Conservation (phyloP, 2,797 vertebrate species). For the Eleutherodactylus coqui region DNA sequence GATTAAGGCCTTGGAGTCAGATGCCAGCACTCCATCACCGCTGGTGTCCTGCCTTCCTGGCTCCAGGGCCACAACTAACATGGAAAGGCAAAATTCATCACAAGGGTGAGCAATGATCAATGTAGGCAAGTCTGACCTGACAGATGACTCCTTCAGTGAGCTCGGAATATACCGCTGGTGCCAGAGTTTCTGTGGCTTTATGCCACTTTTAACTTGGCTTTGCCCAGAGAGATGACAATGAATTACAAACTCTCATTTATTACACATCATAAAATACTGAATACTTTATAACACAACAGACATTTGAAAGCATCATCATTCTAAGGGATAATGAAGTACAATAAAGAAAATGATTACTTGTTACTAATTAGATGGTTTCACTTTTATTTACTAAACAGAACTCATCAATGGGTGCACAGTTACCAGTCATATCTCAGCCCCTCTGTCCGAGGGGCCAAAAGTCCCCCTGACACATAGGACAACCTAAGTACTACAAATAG, state of each 20-base stretch:
- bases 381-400: not conserved
- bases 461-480: too few species aligned
- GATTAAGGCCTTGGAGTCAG: slow-evolving; percentile 44
- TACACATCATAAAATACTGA: not conserved
- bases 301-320: not conserved
- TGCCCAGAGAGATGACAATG: not conserved
- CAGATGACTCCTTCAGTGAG: slow-evolving; percentile 71
- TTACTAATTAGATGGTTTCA: not conserved
- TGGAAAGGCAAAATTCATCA: slow-evolving; percentile 82
- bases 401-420: not conserved
- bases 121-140: slow-evolving; percentile 76
- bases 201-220: slow-evolving; percentile 38
- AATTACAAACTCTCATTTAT: not conserved
- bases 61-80: slow-evolving; percentile 79
- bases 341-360: not conserved
- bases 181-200: slow-evolving; percentile 63
- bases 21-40: slow-evolving; percentile 63
- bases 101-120: slow-evolving; percentile 74
- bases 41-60: slow-evolving; percentile 66
- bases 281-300: not conserved
- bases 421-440: not conserved
- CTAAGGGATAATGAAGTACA: not conserved
- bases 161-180: slow-evolving; percentile 70
- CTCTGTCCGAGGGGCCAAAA: too few species aligned
- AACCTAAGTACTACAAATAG: too few species aligned